Evolutionary conservation across 2,888 invertebrate genomes (phyloP).

Genomic region (Lasioglossum pauxillum): DNA sequence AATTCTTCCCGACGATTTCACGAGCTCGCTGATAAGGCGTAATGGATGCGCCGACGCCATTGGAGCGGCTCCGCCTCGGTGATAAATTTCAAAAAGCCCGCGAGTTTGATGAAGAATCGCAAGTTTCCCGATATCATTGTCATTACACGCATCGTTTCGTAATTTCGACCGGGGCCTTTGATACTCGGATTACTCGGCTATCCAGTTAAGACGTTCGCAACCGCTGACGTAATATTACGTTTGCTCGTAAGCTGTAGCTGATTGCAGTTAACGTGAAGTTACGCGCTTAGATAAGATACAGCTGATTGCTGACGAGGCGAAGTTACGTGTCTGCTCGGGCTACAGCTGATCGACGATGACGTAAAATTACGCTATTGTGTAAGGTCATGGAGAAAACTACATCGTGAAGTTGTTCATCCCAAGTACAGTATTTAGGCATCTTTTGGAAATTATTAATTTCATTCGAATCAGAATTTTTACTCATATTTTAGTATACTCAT

Average conservation of each 20-base stretch:
- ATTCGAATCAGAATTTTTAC: not conserved
- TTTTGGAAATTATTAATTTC: not conserved
- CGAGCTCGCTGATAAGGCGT: conserved; percentile 24
- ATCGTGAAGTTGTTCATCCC: not conserved
- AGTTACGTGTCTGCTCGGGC: conserved; percentile 16
- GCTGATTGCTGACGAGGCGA: conserved; percentile 31
- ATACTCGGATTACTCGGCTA: not conserved
- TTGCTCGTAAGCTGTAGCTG: not conserved
- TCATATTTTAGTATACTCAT: too few relatives aligned
- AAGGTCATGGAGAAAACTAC: not conserved
- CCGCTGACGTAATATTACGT: conserved; percentile 13
- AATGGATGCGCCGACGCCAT: conserved; percentile 14
- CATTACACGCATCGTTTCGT: not conserved
- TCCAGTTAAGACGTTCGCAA: not conserved
- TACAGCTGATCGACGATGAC: conserved; percentile 31
- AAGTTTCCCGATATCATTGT: not conserved
- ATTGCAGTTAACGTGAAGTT: conserved; percentile 17
- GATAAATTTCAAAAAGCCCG: conserved; percentile 5
- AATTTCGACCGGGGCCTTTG: not conserved
- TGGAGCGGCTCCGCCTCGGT: not conserved
- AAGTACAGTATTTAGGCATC: not conserved
- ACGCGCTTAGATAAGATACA: conserved; percentile 23
- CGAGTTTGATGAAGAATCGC: not conserved
- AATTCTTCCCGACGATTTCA: conserved; percentile 27
- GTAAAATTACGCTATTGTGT: not conserved